Base-by-base conservation (phyloP, 2,113 vertebrate species). In the Elaphurus davidianus region DNA sequence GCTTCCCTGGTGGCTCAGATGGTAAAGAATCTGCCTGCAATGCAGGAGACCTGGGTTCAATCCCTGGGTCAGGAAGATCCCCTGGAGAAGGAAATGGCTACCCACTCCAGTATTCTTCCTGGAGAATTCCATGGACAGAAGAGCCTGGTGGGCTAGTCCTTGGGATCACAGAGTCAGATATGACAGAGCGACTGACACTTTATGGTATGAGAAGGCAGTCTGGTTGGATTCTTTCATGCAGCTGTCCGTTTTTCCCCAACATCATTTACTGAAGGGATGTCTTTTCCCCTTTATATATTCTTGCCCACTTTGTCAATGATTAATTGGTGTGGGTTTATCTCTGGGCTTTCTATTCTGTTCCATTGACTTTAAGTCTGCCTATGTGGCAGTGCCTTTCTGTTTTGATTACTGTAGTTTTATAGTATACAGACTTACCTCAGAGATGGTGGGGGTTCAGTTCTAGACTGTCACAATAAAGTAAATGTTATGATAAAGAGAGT, bases 251-350 rank as follows among this genome's bases (percentile, higher is more conserved):
- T 54, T 25, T 2, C 64, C 50, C 79, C 33, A 82, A 81, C 10
- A 54, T 36, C 11, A 2, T 82, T 54, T 82, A 54, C 50, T 54
- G 50, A 25, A 82, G 79, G 50, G 19, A 21, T 82, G 11, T 36
- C 79, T n/a, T 82, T 54, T 54, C 50, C 17, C 50, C 11, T 54
- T 82, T 36, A 50, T 54, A 27, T 45, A 23, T 25, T 52, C 50
- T 54, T 82, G 5, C 79, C 19, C 7, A 0, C 33, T 82, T 82
- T 54, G 50, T 82, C 11, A 19, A 0, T 23, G 30, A 23, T 54
- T 82, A 36, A 54, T n/a, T 25, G 50, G 33, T 12, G 1, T 54
- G 11, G 33, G 50, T 82, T n/a, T 52, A 25, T 23, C 28, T 36
- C 79, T n/a, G 50, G 45, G 30, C 1, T 81, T 21, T 52, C 47